Base-by-base conservation (phyloP, 37 sponge, comb jelly and placozoan species). In the Agelas oroides region DNA sequence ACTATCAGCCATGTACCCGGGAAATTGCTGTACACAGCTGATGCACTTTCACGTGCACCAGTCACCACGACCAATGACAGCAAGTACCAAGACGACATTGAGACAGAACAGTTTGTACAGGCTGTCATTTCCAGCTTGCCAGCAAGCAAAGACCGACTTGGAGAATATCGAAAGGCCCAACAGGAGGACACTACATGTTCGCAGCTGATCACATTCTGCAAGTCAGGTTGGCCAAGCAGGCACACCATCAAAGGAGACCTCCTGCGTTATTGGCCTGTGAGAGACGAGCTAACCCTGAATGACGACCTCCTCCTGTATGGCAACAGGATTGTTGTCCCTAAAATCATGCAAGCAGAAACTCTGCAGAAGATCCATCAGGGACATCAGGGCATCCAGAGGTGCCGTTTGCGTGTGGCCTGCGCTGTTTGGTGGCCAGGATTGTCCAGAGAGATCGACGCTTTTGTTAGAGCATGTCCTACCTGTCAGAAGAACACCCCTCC, bases 1-100 rank as follows among this genome's bases (percentile, higher is more conserved):
- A 32, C 34, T 0, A 77, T 85, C 40, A 18, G 21, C 32, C 86
- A 85, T 77, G 78, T 85, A 23, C 86, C 78, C 39, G 86, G 86
- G 46, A 85, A 85, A 37, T 35, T 77, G 20, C 69, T 77, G 41
- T 85, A 85, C 70, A 77, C 59, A 1, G 85, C 85, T 24, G 85
- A 84, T 65, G 55, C 77, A 41, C 59, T 85, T 55, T 85, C 77
- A 0, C 30, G 77, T 16, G 60, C 62, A 18, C 60, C 62, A 56
- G 21, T 14, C 58, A 54, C 13, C 41, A 11, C 30, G 36, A 46
- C n/a, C 23, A 37, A 21, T 41, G 30, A 33, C 25, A 21, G 30
- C 32, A 32, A 65, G 30, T 24, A 31, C 53, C 18, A 31, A 64
- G 32, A 60, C 12, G 33, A 38, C 40, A 28, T 17, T 37, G 64